These are phyloP conservation scores for Papilio helenus DNA, from an alignment of 1,140 invertebrate genomes.

Conservation along the genomic window DNA sequence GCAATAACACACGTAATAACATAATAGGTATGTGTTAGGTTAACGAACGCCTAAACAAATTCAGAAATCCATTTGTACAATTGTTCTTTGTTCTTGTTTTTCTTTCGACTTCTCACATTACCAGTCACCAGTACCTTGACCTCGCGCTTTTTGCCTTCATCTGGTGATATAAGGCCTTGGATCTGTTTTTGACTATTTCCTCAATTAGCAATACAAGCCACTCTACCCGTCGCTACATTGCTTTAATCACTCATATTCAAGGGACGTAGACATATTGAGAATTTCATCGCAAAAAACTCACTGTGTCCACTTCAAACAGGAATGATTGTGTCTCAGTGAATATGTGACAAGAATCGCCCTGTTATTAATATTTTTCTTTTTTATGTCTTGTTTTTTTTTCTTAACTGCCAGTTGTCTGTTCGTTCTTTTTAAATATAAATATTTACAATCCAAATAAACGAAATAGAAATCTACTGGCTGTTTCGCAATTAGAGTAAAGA, in stretches of 20 bases:
- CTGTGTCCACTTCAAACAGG: background rate
- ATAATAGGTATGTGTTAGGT: background rate
- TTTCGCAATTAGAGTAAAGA: background rate
- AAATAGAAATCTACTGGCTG: background rate
- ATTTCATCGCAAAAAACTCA: constrained; percentile 26
- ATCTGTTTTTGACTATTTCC: constrained; percentile 68
- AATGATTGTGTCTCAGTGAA: background rate
- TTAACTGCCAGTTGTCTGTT: background rate
- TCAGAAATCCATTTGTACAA: constrained; percentile 42
- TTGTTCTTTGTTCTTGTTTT: constrained; percentile 69
- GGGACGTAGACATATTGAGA: constrained; percentile 27
- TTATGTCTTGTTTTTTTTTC: background rate
- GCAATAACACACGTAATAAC: background rate
- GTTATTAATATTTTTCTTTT: background rate
- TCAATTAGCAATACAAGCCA: constrained; percentile 64
- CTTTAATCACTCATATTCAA: constrained; percentile 49
- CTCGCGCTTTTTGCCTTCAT: constrained; percentile 69
- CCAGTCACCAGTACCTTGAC: constrained; percentile 72
- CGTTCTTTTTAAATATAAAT: background rate
- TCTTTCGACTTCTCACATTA: constrained; percentile 51
- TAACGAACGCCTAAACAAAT: constrained; percentile 36
- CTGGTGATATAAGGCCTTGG: constrained; percentile 69
- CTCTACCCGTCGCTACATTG: constrained; percentile 51
- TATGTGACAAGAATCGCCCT: background rate
- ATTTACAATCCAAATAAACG: background rate